Evolutionary conservation across 1,140 invertebrate species (phyloP), one percentile per base, ranked within the genome.

Genomic region (Nautilus pompilius): DNA sequence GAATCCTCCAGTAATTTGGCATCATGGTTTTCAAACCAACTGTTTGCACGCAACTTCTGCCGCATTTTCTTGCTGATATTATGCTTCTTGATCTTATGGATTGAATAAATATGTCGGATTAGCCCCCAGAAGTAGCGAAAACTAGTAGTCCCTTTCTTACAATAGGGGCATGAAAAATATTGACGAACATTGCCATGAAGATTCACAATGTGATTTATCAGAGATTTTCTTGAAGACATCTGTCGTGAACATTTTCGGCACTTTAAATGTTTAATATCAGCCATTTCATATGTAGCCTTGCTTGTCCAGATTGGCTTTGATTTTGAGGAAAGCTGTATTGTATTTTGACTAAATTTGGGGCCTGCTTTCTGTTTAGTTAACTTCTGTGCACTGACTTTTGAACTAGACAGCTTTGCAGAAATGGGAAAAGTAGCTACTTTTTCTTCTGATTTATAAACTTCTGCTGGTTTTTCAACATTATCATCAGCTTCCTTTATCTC

Each of bases 141-240:
- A 0, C 58, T 53, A 20, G 13, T 13, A 6, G 26, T 53, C 6
- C 15, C 66, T 26, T 72, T 72, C 13, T 70, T 68, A 65, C 83
- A 84, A 55, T 76, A 75, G 6, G 75, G 73, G 65, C 83, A 84
- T 2, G 77, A 79, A 60, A 72, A 82, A 63, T 78, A 74, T 1
- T 66, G 64, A 13, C 77, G 58, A 41, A 66, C 70, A 5, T 66
- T 66, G 22, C 75, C 68, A 60, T 84, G 82, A 46, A 74, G 61
- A 17, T 65, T 73, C 51, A 72, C 61, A 69, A 81, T 76, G 56
- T 84, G 82, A 67, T 76, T 72, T 29, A 64, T 61, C n/a, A 83
- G 60, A 15, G 75, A 76, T 62, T 77, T 81, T 3, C 68, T 62
- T 3, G 69, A 69, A 1, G 66, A 66, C 64, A 75, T 81, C 13